Conservation (phyloP, 2,888 invertebrate genomes). For the Drosophila sordidula region DNA sequence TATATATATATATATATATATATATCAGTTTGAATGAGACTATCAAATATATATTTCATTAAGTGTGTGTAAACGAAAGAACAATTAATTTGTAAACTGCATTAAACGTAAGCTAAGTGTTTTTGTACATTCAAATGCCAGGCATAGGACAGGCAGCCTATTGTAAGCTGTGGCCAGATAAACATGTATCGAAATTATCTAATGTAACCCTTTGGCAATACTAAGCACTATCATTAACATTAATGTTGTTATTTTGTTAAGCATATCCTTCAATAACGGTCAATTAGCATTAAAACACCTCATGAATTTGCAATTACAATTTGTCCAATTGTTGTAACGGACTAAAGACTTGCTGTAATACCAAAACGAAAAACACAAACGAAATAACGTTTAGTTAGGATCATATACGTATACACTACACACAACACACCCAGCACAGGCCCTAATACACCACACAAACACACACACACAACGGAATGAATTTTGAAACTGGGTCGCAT, state of each 20-base stretch:
- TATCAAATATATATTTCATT: constrained; percentile 21
- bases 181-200: constrained; percentile 9
- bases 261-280: constrained; percentile 11
- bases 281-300: constrained; percentile 15
- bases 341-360: constrained; percentile 29
- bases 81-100: constrained; percentile 4
- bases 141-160: constrained; percentile 3
- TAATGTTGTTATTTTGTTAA: constrained; percentile 24
- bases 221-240: constrained; percentile 21
- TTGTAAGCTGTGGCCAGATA: constrained; percentile 3
- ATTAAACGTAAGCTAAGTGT: constrained; percentile 21
- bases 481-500: constrained; percentile 27
- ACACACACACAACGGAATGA: constrained; percentile 20
- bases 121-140: constrained; percentile 3
- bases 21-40: constrained; percentile 23
- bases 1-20: constrained; percentile 9
- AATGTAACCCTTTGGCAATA: constrained; percentile 29
- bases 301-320: constrained; percentile 1
- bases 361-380: constrained; percentile 10
- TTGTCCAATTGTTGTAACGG: constrained; percentile 8
- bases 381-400: constrained; percentile 4
- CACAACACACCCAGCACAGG: constrained; percentile 2
- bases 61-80: background rate
- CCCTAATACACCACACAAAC: background rate
- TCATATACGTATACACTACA: background rate